Evolutionary conservation across 2,888 invertebrate genomes (phyloP).

Genomic region (Sinelater perroti): DNA sequence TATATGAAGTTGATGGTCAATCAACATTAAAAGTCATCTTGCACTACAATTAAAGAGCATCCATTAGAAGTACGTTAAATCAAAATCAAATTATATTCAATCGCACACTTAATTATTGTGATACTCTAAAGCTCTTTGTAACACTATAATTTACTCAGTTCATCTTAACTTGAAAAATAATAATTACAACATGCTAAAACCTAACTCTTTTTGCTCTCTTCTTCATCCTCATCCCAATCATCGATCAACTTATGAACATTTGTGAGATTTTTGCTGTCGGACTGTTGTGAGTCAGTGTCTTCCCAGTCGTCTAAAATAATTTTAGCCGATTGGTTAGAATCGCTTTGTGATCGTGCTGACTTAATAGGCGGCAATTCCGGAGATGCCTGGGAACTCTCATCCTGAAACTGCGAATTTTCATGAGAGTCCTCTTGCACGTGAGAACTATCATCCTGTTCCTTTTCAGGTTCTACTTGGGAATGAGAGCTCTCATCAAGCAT

Average conservation of each 20-base stretch:
- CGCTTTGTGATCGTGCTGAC: background rate
- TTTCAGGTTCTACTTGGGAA: too few relatives aligned
- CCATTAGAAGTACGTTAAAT: too few relatives aligned
- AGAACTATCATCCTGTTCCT: constrained; percentile 7
- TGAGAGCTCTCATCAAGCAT: background rate
- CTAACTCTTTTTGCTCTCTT: constrained; percentile 39
- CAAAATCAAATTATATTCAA: too few relatives aligned
- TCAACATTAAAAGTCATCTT: too few relatives aligned
- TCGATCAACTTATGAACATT: constrained; percentile 59
- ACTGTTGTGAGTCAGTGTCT: constrained; percentile 60
- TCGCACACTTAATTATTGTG: too few relatives aligned
- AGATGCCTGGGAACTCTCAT: constrained; percentile 48
- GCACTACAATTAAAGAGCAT: too few relatives aligned
- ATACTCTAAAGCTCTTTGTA: too few relatives aligned
- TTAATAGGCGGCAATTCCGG: constrained; percentile 39
- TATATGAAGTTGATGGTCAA: too few relatives aligned
- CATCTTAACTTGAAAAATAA: too few relatives aligned
- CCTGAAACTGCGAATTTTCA: constrained; percentile 36
- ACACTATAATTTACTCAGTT: too few relatives aligned
- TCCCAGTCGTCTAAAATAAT: constrained; percentile 60
- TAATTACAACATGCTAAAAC: too few relatives aligned
- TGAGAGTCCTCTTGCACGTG: background rate
- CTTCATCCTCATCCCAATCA: constrained; percentile 61
- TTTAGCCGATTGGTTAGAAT: constrained; percentile 43
- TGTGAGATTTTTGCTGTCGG: constrained; percentile 50